Evolutionary conservation across 2,888 invertebrate genomes (phyloP).

Genomic region (Callyntrura sp.): DNA sequence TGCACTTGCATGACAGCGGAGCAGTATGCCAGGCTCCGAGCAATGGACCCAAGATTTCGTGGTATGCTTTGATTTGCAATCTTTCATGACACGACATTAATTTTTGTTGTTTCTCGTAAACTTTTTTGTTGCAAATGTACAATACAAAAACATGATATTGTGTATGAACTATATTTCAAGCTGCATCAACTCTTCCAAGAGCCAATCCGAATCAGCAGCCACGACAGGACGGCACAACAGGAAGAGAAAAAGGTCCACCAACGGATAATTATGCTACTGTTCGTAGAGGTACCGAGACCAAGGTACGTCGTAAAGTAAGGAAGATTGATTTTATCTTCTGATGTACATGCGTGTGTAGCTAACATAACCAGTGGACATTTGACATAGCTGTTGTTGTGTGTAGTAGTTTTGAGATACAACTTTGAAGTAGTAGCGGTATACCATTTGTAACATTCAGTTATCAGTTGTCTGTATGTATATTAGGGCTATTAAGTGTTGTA

Average conservation of each 20-base stretch:
- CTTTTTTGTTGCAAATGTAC: no score
- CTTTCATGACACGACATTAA: neutral
- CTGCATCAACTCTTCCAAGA: constrained; percentile 83
- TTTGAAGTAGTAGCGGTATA: no score
- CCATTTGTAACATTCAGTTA: no score
- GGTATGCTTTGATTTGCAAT: constrained; percentile 85
- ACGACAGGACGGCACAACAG: constrained; percentile 75
- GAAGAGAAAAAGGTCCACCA: constrained; percentile 76
- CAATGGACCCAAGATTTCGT: constrained; percentile 93
- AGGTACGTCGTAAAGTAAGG: constrained; percentile 80
- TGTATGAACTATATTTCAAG: constrained; percentile 74
- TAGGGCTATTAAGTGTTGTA: neutral
- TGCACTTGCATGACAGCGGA: constrained; percentile 98
- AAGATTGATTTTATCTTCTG: constrained; percentile 52
- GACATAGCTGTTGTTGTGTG: no score
- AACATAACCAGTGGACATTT: constrained; percentile 7
- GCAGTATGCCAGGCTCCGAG: constrained; percentile 94
- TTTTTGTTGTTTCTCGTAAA: constrained; percentile 18
- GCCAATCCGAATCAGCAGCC: constrained; percentile 81
- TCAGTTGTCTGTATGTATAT: no score
- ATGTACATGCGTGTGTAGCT: constrained; percentile 38
- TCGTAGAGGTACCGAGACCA: constrained; percentile 82
- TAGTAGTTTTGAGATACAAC: no score
- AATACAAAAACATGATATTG: no score
- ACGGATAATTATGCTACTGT: constrained; percentile 79